These are phyloP conservation scores for Alauda arvensis DNA, from an alignment of 2,797 vertebrate genomes.

Conservation along the genomic window DNA sequence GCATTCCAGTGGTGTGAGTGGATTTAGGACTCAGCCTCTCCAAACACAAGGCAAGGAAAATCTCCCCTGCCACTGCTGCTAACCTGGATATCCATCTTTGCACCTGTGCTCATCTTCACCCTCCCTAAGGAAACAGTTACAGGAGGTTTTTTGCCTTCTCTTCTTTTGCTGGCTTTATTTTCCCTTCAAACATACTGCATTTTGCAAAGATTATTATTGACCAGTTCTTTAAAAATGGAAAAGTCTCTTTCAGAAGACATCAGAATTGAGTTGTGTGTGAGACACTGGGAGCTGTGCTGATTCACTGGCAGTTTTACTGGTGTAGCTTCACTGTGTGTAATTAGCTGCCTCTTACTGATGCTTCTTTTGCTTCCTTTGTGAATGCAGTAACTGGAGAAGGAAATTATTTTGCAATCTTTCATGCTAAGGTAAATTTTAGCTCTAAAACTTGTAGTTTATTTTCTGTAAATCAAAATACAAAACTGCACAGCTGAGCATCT, in stretches of 20 bases:
- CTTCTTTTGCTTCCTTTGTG: neutral
- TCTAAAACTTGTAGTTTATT: neutral
- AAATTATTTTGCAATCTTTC: neutral
- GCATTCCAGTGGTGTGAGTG: neutral
- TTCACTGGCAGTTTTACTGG: neutral
- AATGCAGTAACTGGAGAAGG: neutral
- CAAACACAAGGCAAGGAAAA: neutral
- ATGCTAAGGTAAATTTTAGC: neutral
- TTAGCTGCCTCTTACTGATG: neutral
- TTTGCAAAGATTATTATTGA: neutral
- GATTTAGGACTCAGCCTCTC: neutral
- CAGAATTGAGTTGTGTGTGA: neutral
- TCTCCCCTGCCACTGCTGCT: neutral
- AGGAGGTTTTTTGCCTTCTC: accelerated
- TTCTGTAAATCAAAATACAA: neutral
- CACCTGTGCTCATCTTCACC: neutral
- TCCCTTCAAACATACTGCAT: neutral
- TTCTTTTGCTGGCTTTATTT: neutral
- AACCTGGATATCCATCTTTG: neutral
- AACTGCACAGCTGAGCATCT: neutral
- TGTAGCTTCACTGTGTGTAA: neutral
- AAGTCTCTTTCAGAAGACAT: neutral
- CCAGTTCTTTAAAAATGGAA: neutral
- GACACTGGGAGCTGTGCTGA: neutral
- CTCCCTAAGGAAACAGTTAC: neutral